Conservation (phyloP, 1,140 invertebrate genomes). For the Macrosteles quadrilineatus region DNA sequence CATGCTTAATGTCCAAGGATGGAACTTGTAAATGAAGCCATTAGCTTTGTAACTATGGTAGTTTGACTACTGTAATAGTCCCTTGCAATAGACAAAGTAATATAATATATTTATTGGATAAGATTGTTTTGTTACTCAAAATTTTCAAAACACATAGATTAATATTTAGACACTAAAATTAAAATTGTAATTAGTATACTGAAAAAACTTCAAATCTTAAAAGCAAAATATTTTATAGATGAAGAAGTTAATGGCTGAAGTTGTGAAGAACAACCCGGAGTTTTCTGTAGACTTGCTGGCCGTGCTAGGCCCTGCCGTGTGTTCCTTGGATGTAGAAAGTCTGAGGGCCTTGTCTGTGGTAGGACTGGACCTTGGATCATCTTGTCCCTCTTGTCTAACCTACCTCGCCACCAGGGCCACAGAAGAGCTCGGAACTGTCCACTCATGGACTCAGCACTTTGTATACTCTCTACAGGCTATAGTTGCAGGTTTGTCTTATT, state of each 20-base stretch:
- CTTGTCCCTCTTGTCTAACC: background rate
- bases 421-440: background rate
- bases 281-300: background rate
- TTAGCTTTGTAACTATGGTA: too few species aligned
- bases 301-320: background rate
- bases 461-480: background rate
- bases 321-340: background rate
- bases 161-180: too few species aligned
- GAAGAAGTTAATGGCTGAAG: background rate
- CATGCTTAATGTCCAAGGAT: too few species aligned
- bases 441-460: background rate
- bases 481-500: slow-evolving; percentile 2
- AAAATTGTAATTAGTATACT: too few species aligned
- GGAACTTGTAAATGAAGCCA: too few species aligned
- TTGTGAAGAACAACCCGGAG: background rate
- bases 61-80: too few species aligned
- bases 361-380: background rate
- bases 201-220: too few species aligned
- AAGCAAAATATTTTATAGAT: background rate
- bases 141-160: too few species aligned
- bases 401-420: background rate
- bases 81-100: too few species aligned
- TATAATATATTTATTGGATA: too few species aligned
- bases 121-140: too few species aligned
- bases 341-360: background rate